These are phyloP conservation scores for Eledona agricola DNA, from an alignment of 2,888 invertebrate genomes.

Conservation along the genomic window DNA sequence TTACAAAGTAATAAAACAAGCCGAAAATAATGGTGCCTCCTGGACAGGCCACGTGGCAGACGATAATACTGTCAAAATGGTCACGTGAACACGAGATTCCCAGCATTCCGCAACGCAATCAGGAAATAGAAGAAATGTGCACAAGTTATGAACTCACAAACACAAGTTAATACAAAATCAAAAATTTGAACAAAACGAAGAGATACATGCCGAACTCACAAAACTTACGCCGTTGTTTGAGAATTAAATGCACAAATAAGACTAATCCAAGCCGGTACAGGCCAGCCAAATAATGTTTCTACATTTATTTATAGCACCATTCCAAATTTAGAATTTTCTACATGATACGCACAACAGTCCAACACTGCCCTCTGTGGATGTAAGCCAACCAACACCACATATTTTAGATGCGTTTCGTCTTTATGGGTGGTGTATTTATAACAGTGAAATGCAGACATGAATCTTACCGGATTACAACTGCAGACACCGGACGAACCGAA, in stretches of 20 bases:
- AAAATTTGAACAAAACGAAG: slow-evolving; percentile 2
- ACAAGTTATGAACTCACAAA: no score
- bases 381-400: slow-evolving; percentile 40
- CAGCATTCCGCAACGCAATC: no score
- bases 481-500: slow-evolving; percentile 84
- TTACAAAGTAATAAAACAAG: no score
- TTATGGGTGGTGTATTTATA: slow-evolving; percentile 24
- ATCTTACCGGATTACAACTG: slow-evolving; percentile 81
- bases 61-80: no score
- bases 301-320: slow-evolving; percentile 51
- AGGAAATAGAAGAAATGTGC: no score
- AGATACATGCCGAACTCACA: not conserved
- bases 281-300: slow-evolving; percentile 44
- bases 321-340: slow-evolving; percentile 54
- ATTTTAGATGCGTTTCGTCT: slow-evolving; percentile 23
- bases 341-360: slow-evolving; percentile 34
- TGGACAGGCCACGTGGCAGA: no score
- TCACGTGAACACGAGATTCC: no score
- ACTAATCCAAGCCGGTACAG: slow-evolving; percentile 37
- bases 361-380: slow-evolving; percentile 47
- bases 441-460: slow-evolving; percentile 1
- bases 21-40: no score
- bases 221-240: not conserved
- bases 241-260: slow-evolving; percentile 28
- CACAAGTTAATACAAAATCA: no score